These are phyloP conservation scores for Amorpha juglandis DNA, from an alignment of 2,888 invertebrate species.

Conservation along the genomic window DNA sequence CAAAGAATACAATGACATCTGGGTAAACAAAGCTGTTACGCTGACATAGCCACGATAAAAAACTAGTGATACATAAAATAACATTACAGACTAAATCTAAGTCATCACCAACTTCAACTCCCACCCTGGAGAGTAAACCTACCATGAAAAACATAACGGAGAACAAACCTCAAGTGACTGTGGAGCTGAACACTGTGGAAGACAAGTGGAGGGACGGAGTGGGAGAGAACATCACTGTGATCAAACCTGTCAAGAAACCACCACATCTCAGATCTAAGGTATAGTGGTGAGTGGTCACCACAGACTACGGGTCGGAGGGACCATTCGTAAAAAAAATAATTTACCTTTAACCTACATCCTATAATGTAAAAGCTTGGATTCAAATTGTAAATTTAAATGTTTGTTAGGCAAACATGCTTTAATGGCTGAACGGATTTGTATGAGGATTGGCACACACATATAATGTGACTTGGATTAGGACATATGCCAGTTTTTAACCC, in stretches of 20 bases:
- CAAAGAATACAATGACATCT: too few species aligned
- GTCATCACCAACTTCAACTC: slow-evolving; percentile 68
- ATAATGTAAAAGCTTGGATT: too few species aligned
- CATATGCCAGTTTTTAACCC: too few species aligned
- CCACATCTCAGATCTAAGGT: slow-evolving; percentile 87
- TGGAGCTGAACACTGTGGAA: slow-evolving; percentile 35
- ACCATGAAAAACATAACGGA: slow-evolving; percentile 26
- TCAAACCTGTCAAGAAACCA: slow-evolving; percentile 84
- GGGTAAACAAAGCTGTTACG: too few species aligned
- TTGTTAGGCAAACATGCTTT: too few species aligned
- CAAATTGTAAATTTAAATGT: too few species aligned
- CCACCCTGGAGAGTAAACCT: slow-evolving; percentile 53
- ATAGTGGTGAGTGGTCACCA: slow-evolving; percentile 8
- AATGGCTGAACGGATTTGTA: too few species aligned
- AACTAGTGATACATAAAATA: background rate
- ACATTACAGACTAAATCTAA: slow-evolving; percentile 69
- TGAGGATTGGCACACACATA: too few species aligned
- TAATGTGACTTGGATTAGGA: too few species aligned
- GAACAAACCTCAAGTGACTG: background rate
- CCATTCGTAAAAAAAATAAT: too few species aligned
- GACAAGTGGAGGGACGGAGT: slow-evolving; percentile 70
- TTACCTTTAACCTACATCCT: too few species aligned
- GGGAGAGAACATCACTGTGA: slow-evolving; percentile 66
- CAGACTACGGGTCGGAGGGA: background rate
- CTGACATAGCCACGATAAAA: slow-evolving; percentile 17